phyloP scores from a whole-genome alignment of 2,888 invertebrate genomes.

The Epinotia bilunana region DNA sequence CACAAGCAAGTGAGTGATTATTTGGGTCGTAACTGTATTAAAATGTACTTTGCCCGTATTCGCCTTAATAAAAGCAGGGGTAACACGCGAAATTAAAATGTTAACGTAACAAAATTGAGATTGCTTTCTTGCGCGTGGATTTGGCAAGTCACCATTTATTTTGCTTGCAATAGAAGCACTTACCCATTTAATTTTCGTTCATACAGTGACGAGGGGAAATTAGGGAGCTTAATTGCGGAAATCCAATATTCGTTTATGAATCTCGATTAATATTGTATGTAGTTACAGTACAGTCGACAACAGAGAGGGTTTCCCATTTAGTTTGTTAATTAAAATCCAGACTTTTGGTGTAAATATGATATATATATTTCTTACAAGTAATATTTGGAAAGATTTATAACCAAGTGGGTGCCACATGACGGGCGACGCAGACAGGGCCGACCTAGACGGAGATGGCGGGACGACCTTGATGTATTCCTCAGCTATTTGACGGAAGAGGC shows the following conservation, averaged over 20 bases:
- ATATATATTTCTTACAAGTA: too few species aligned
- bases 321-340: too few species aligned
- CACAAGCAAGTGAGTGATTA: too few species aligned
- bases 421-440: too few species aligned
- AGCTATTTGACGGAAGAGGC: too few species aligned
- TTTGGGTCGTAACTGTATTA: background rate
- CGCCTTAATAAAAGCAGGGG: slow-evolving; percentile 20
- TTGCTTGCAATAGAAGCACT: slow-evolving; percentile 19
- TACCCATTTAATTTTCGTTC: slow-evolving; percentile 25
- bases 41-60: slow-evolving; percentile 22
- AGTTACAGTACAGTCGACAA: background rate
- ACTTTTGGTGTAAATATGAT: too few species aligned
- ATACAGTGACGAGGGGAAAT: background rate
- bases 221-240: slow-evolving; percentile 7
- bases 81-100: slow-evolving; percentile 36
- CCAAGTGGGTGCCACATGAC: too few species aligned
- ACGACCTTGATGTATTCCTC: too few species aligned
- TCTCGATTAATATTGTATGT: background rate
- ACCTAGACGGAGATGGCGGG: too few species aligned
- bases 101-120: slow-evolving; percentile 37
- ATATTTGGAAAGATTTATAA: too few species aligned
- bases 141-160: slow-evolving; percentile 41
- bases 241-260: background rate
- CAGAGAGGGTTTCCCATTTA: background rate
- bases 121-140: slow-evolving; percentile 27